These are phyloP conservation scores for Setipinna tenuifilis DNA, from an alignment of 2,797 vertebrate genomes.

Conservation along the genomic window DNA sequence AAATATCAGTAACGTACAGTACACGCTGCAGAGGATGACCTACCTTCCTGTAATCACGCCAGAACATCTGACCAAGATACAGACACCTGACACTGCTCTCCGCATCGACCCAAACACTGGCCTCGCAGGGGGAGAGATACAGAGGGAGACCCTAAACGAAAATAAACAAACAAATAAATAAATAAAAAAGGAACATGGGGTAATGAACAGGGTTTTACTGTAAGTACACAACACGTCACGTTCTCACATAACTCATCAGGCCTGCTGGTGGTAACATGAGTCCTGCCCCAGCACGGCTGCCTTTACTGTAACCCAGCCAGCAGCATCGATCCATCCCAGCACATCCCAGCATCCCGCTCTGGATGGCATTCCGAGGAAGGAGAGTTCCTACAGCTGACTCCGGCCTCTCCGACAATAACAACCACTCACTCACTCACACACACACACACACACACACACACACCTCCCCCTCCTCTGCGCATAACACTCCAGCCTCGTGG, in stretches of 20 bases:
- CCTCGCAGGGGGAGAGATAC: background rate
- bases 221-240: background rate
- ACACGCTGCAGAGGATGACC: background rate
- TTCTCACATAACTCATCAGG: background rate
- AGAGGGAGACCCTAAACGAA: background rate
- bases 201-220: background rate
- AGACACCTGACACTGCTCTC: background rate
- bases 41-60: background rate
- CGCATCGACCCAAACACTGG: background rate
- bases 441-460: too few species aligned
- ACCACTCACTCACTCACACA: too few species aligned
- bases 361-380: background rate
- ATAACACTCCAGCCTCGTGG: background rate
- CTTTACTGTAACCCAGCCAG: constrained; percentile 2
- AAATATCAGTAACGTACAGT: background rate
- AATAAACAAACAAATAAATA: too few species aligned
- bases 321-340: background rate
- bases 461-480: too few species aligned
- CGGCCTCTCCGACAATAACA: too few species aligned
- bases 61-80: background rate
- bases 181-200: too few species aligned
- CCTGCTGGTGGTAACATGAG: background rate
- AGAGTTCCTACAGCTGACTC: background rate
- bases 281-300: background rate
- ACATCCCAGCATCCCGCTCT: background rate